These are phyloP conservation scores for Hoplostethus mediterraneus DNA, from an alignment of 2,797 vertebrate species.

Conservation along the genomic window DNA sequence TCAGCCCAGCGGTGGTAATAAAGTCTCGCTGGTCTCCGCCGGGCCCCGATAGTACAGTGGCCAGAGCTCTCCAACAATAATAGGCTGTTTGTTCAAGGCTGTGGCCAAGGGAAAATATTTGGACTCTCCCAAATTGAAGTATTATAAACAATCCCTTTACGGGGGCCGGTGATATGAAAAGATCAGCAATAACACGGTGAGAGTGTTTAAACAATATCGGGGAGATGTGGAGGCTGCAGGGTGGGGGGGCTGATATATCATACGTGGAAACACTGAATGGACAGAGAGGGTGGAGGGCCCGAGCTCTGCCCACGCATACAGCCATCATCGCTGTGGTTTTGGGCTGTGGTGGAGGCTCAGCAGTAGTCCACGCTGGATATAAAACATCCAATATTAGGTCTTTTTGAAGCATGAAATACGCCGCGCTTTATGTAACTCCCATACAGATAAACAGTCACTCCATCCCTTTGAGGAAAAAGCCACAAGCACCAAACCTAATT, in stretches of 20 bases:
- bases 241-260: conserved; percentile 54
- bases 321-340: conserved; percentile 59
- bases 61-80: conserved; percentile 81
- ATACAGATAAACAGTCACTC: conserved; percentile 39
- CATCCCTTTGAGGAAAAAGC: conserved; percentile 45
- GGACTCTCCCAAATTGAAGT: conserved; percentile 83
- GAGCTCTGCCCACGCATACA: conserved; percentile 22
- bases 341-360: conserved; percentile 30
- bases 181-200: conserved; percentile 76
- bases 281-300: conserved; percentile 32
- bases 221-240: conserved; percentile 56
- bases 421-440: conserved; percentile 46
- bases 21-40: conserved; percentile 55
- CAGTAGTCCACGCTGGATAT: conserved; percentile 40
- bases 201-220: conserved; percentile 75
- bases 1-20: conserved; percentile 60
- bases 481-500: conserved; percentile 40
- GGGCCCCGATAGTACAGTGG: conserved; percentile 62
- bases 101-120: conserved; percentile 84
- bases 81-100: conserved; percentile 83
- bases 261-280: conserved; percentile 57
- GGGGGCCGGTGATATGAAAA: conserved; percentile 73
- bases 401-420: conserved; percentile 44
- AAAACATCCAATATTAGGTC: conserved; percentile 57
- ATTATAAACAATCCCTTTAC: conserved; percentile 83